Base-by-base conservation (phyloP, 1,140 invertebrate genomes). In the Apis cerana region DNA sequence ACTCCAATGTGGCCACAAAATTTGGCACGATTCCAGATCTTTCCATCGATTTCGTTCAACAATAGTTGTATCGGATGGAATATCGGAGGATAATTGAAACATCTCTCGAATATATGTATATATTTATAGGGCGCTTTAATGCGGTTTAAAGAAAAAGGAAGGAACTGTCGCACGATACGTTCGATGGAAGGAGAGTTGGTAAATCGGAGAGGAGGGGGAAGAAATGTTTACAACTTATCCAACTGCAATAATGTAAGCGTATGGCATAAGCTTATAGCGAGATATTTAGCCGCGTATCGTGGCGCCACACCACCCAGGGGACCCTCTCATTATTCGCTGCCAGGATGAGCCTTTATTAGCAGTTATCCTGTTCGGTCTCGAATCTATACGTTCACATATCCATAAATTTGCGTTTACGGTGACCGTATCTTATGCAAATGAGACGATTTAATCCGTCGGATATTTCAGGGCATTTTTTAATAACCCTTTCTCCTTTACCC, bases 371-470 rank as follows among this genome's bases (percentile, higher is more conserved):
- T 92, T 93, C 88, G 85, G 89, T 90, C 90, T 91, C 90, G 92
- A 93, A 94, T 93, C 93, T 93, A 94, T 93, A 94, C 90, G 89
- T 91, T 90, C 90, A 85, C 91, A 91, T 92, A 93, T 92, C 88
- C 93, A 92, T 93, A 93, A 93, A 93, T 93, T 93, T 87, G 89
- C 90, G 89, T 93, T 93, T 92, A 93, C 92, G 89, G 86, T 91
- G 92, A 92, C 78, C 92, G 91, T 93, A 93, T 93, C 91, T 94
- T 94, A 94, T 94, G 93, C 92, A 94, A 94, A 94, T 93, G 88
- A 94, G 93, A 92, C 91, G 91, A 93, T 94, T 94, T 93, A 92
- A 93, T 93, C 90, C 90, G 86, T 69, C 87, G 85, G 89, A 91
- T 92, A 91, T 92, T 91, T 92, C 89, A 90, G 89, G 88, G 92